A percentile compares a stretch with the other conserved stretches of the same genome.
Evolutionary conservation across 2,888 invertebrate species (phyloP).

Genomic region (Thymelicus lineola): DNA sequence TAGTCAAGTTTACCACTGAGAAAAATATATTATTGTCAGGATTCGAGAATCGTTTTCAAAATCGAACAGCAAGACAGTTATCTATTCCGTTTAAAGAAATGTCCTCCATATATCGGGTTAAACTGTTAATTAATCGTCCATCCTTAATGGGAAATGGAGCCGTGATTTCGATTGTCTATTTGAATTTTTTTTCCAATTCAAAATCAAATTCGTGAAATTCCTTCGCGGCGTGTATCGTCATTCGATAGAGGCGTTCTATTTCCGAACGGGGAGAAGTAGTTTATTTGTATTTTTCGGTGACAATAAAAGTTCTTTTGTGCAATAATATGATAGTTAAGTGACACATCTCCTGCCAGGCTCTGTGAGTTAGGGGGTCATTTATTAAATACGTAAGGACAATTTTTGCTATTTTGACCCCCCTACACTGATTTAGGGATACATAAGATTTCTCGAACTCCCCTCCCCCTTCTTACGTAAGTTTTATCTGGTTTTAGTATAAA

Average conservation of each 20-base stretch:
- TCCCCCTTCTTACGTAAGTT: no score
- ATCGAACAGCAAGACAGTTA: slow-evolving; percentile 13
- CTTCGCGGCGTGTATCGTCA: slow-evolving; percentile 24
- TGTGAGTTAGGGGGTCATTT: neutral
- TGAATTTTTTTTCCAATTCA: slow-evolving; percentile 31
- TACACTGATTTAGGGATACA: no score
- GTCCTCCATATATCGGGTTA: slow-evolving; percentile 22
- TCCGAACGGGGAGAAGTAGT: slow-evolving; percentile 33
- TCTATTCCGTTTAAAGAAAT: slow-evolving; percentile 17
- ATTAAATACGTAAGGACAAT: neutral
- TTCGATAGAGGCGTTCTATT: slow-evolving; percentile 37
- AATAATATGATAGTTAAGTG: slow-evolving; percentile 16
- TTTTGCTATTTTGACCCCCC: no score
- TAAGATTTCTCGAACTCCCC: no score
- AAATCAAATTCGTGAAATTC: slow-evolving; percentile 37
- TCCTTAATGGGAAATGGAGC: slow-evolving; percentile 32
- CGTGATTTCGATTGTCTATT: slow-evolving; percentile 33
- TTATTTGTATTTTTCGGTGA: slow-evolving; percentile 14
- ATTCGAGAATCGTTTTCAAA: neutral
- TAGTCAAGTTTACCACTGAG: neutral
- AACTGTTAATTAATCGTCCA: slow-evolving; percentile 30
- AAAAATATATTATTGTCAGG: neutral
- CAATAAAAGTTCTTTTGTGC: slow-evolving; percentile 21
- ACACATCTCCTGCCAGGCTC: neutral
- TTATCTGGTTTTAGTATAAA: no score